phyloP scores from a whole-genome alignment of 2,113 vertebrate species.

The Notarius quadriscutis region DNA sequence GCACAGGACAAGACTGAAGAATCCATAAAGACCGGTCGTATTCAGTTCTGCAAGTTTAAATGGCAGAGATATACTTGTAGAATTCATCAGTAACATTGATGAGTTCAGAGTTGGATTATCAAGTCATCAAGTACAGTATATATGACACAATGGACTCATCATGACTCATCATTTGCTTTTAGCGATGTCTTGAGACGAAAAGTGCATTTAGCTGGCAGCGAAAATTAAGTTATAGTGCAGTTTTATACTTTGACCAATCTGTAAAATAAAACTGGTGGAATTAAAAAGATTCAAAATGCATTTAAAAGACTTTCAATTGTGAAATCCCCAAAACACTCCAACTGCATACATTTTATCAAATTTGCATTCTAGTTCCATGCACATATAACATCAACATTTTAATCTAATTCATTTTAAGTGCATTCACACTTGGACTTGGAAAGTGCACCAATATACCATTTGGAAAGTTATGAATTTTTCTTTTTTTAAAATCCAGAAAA shows the following conservation, averaged over 20 bases:
- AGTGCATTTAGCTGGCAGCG: background rate
- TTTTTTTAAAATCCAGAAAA: background rate
- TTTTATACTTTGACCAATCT: background rate
- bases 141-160: slow-evolving; percentile 67
- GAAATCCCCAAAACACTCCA: background rate
- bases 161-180: slow-evolving; percentile 59
- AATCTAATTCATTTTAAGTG: too few relatives aligned
- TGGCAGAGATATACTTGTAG: background rate
- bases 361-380: background rate
- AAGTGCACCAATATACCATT: background rate
- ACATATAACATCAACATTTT: background rate
- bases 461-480: background rate
- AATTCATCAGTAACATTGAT: slow-evolving; percentile 3
- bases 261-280: background rate
- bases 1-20: background rate
- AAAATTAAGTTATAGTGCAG: background rate
- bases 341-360: background rate
- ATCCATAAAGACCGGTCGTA: background rate
- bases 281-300: background rate
- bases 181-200: background rate
- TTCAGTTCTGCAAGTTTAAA: background rate
- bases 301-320: background rate
- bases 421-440: background rate
- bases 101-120: slow-evolving; percentile 78
- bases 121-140: slow-evolving; percentile 62